Evolutionary conservation across 2,888 invertebrate species (phyloP), one percentile per base, ranked within the genome.

Genomic region (Lithophane leautieri): DNA sequence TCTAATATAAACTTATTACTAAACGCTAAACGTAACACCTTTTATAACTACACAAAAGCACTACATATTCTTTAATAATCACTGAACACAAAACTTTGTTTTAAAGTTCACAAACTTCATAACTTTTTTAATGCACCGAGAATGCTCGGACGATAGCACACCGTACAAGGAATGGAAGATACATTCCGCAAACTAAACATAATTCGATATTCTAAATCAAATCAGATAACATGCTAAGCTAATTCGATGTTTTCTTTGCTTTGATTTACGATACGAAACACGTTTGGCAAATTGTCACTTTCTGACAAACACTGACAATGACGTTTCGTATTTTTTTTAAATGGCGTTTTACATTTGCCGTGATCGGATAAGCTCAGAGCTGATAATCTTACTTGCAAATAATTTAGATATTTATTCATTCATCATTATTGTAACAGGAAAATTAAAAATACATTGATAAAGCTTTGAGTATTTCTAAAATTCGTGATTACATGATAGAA

Each of bases 211-310:
- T 78, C 25, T 71, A 60, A 66, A 73, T 72, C 14, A 73, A 73
- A 81, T 80, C 81, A 69, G 72, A 71, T 83, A 81, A 76, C 70
- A 62, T 56, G 68, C 9, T 70, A 58, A 76, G 63, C 60, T 71
- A 72, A 71, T 73, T 77, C 66, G 62, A 73, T 83, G 79, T 85
- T 87, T 87, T 85, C 81, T 77, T 86, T 86, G 70, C 63, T 76
- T 82, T 82, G 63, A 34, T 81, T 44, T 52, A 78, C 61, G 70
- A 76, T 67, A 78, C 70, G 79, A 83, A 80, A 84, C 82, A 88
- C 78, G 78, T 81, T 86, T 76, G 82, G 75, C 76, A 88, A 81
- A 79, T 65, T 84, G 82, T 80, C 81, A 78, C 2, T 54, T 75
- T 79, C 19, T 73, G 72, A 74, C 68, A 77, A 40, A 73, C 67